Evolutionary conservation across 1,140 invertebrate genomes (phyloP).

Genomic region (Danaus plexippus): DNA sequence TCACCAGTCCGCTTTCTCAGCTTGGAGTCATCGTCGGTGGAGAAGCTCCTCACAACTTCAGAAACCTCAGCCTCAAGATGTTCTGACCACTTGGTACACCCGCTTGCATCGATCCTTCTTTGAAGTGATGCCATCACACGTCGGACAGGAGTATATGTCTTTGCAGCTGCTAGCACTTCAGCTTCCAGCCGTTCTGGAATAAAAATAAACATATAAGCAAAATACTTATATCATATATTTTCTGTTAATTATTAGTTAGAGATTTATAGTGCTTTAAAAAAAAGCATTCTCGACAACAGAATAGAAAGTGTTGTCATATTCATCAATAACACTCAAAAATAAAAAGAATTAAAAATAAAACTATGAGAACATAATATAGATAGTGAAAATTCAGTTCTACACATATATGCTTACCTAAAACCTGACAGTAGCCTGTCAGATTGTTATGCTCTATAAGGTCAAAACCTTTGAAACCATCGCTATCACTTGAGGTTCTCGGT

Average conservation of each 20-base stretch:
- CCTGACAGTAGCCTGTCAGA: slow-evolving; percentile 26
- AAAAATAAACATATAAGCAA: slow-evolving; percentile 1
- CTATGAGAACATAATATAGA: too few relatives aligned
- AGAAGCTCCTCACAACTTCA: slow-evolving; percentile 15
- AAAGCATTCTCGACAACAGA: background rate
- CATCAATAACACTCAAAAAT: background rate
- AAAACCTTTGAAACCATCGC: slow-evolving; percentile 33
- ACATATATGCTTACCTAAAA: slow-evolving; percentile 26
- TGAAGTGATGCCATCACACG: slow-evolving; percentile 35
- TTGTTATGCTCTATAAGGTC: slow-evolving; percentile 23
- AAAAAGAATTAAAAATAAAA: background rate
- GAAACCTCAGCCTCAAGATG: slow-evolving; percentile 18
- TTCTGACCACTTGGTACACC: slow-evolving; percentile 18
- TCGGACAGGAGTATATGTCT: slow-evolving; percentile 37
- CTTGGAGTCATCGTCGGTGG: slow-evolving; percentile 4
- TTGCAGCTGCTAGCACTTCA: slow-evolving; percentile 44
- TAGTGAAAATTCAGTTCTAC: background rate
- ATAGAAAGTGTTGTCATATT: slow-evolving; percentile 2
- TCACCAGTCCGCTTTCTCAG: slow-evolving; percentile 14
- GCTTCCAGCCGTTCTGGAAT: slow-evolving; percentile 52
- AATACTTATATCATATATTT: background rate
- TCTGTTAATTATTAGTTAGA: too few relatives aligned
- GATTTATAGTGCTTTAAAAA: background rate
- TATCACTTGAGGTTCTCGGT: slow-evolving; percentile 23
- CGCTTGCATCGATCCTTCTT: slow-evolving; percentile 45